A percentile compares a stretch with the other conserved stretches of the same genome.
Evolutionary conservation across 2,888 invertebrate species (phyloP).

Genomic region (Pterobdella sp.): DNA sequence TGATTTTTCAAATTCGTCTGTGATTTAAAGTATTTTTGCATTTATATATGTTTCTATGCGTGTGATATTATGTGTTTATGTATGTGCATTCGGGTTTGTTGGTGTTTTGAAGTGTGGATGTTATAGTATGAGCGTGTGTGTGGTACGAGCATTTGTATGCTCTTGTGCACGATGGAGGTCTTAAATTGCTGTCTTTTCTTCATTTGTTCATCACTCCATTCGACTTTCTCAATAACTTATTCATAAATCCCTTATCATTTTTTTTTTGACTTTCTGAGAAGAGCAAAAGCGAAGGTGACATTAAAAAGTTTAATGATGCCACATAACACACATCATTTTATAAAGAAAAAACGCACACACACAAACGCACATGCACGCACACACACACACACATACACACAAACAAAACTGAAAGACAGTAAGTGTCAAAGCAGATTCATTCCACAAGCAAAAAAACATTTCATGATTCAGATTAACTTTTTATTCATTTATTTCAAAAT

Average conservation of each 20-base stretch:
- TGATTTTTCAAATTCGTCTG: slow-evolving; percentile 8
- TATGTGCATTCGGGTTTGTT: slow-evolving; percentile 26
- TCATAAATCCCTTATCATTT: too few species aligned
- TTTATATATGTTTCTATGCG: slow-evolving; percentile 12
- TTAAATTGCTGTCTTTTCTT: background rate
- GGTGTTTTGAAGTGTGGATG: background rate
- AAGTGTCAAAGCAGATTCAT: too few species aligned
- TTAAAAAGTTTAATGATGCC: background rate
- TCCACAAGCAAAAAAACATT: too few species aligned
- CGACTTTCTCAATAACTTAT: background rate
- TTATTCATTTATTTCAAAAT: too few species aligned
- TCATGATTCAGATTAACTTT: too few species aligned
- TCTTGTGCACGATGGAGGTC: background rate
- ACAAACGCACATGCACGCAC: slow-evolving; percentile 2
- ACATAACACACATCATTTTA: background rate
- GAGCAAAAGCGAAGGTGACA: background rate
- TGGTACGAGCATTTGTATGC: background rate
- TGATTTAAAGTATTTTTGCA: background rate
- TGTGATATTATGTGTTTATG: slow-evolving; percentile 30
- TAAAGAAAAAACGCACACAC: background rate
- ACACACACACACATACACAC: background rate
- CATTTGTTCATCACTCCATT: background rate
- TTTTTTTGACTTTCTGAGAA: background rate
- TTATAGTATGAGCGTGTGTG: background rate
- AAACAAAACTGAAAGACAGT: background rate